Base-by-base conservation (phyloP, 2,797 vertebrate genomes). In the Aeoliscus strigatus region DNA sequence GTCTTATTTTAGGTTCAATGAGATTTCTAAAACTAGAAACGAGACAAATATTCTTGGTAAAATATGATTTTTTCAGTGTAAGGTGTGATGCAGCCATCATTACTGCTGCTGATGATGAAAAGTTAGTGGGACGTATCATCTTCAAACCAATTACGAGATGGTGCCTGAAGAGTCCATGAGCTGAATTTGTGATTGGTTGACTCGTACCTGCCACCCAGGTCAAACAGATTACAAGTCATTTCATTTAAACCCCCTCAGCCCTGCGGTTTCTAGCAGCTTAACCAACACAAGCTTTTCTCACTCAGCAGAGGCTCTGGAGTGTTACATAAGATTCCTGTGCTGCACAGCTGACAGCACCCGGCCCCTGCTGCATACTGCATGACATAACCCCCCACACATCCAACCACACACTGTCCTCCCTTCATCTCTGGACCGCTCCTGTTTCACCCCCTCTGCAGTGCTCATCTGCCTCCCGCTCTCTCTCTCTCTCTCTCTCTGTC, bases 261-360 rank as follows among this genome's bases (percentile, higher is more conserved):
- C 17, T n/a, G 35, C 8, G 1, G 31, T 37, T 4, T n/a, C 1
- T 28, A 11, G 28, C 27, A 6, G 3, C 2, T 47, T 11, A 54
- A 61, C 38, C 9, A 28, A 33, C 34, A 45, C 36, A 18, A 45
- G 44, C 44, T 53, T 27, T 42, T 45, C 53, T 63, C 33, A 9
- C 50, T 40, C 30, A 4, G 63, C 31, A n/a, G 65, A 39, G 48
- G 39, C 46, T 51, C 27, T 15, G 66, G 54, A 43, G 7, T 27
- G 7, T 80, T 81, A 54, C 38, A 25, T 75, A 80, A 77, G 26
- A 43, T 41, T 74, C 53, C 50, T 70, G 59, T 10, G 46, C 67
- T 67, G 65, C 61, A 60, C 67, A 55, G 61, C 71, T 55, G 55
- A 60, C 29, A 5, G 52, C 34, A 1, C 11, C 15, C 35, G 40